Conservation (phyloP, 1,140 invertebrate species). For the Lordiphosa clarofinis region DNA sequence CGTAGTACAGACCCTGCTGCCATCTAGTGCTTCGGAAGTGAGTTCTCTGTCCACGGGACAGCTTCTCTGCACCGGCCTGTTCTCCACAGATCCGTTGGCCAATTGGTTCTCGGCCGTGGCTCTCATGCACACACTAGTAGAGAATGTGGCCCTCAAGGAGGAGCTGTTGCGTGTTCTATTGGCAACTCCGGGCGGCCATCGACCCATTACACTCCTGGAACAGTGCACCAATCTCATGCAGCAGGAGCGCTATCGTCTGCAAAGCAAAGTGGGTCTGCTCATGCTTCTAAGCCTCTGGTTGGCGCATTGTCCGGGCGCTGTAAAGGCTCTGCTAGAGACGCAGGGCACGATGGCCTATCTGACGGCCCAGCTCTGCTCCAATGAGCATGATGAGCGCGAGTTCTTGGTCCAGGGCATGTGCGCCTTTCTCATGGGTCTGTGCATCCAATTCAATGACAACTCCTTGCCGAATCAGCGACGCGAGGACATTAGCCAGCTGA, state of each 20-base stretch:
- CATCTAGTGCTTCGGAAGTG: conserved; percentile 88
- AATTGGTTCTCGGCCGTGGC: conserved; percentile 98
- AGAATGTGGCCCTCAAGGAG: conserved; percentile 94
- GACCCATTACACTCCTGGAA: conserved; percentile 92
- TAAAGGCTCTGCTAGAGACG: conserved; percentile 91
- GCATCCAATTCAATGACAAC: conserved; percentile 95
- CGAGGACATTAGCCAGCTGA: conserved; percentile 89
- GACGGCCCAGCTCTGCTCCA: conserved; percentile 88
- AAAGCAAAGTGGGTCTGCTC: conserved; percentile 94
- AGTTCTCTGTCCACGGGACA: conserved; percentile 88
- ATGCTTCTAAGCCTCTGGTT: conserved; percentile 96
- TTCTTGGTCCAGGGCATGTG: conserved; percentile 94
- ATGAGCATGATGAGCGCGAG: conserved; percentile 92
- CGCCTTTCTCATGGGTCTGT: conserved; percentile 96
- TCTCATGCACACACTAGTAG: conserved; percentile 93
- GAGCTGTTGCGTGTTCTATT: conserved; percentile 95
- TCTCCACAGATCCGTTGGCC: conserved; percentile 94
- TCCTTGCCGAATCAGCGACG: conserved; percentile 89
- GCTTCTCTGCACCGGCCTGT: conserved; percentile 95
- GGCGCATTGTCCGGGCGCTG: conserved; percentile 90
- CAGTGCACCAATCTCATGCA: conserved; percentile 92
- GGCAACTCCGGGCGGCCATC: conserved; percentile 90
- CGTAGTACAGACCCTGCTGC: conserved; percentile 94
- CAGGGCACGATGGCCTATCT: conserved; percentile 93
- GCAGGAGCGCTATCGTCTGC: conserved; percentile 89